These are phyloP conservation scores for Casuarius casuarius DNA, from an alignment of 2,113 vertebrate species.

Conservation along the genomic window DNA sequence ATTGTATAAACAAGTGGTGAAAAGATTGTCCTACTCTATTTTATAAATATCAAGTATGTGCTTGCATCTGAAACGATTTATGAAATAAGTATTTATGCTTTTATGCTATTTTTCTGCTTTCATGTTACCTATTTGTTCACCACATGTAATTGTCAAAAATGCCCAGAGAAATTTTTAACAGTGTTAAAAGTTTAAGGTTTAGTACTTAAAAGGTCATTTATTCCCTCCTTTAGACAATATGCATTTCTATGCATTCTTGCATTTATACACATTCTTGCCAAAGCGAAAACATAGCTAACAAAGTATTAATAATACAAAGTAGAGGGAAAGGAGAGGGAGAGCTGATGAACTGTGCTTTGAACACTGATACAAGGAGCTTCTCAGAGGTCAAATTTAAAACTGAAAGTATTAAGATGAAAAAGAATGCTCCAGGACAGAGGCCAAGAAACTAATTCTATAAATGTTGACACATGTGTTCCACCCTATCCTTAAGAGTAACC, in stretches of 20 bases:
- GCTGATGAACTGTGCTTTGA: background rate
- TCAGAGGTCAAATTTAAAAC: background rate
- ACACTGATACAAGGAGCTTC: background rate
- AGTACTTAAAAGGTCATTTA: background rate
- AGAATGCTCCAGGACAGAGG: background rate
- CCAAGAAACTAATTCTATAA: background rate
- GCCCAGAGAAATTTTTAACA: background rate
- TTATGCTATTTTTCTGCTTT: background rate
- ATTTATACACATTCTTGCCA: background rate
- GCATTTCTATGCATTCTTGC: background rate
- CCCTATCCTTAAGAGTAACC: background rate
- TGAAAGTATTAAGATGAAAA: background rate
- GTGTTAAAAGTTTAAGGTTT: background rate
- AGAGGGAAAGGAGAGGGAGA: background rate
- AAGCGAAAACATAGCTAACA: background rate
- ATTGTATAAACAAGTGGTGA: background rate
- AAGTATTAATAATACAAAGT: background rate
- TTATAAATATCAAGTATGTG: background rate
- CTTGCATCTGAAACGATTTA: background rate
- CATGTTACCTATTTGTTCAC: background rate
- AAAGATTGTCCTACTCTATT: background rate
- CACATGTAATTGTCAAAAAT: background rate
- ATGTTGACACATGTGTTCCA: background rate
- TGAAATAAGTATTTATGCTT: background rate
- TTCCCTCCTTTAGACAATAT: background rate